Evolutionary conservation across 2,888 invertebrate genomes (phyloP).

Genomic region (Brachypterus glaber): DNA sequence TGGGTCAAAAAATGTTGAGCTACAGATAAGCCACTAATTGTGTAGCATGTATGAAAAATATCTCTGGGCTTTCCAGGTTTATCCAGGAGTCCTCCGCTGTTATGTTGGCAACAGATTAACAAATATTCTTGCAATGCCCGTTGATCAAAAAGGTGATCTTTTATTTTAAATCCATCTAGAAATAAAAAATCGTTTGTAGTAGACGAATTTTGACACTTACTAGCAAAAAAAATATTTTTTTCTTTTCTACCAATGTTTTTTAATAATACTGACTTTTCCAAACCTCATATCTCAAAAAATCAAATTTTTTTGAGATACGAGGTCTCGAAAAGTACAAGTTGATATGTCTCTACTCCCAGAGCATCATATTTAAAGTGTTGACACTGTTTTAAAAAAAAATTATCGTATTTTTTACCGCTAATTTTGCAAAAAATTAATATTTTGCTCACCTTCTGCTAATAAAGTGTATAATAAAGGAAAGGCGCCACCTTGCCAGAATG

Average conservation of each 20-base stretch:
- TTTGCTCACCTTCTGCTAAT: slow-evolving; percentile 45
- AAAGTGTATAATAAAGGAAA: slow-evolving; percentile 80
- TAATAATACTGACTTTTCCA: too few relatives aligned
- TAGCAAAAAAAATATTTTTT: slow-evolving; percentile 1
- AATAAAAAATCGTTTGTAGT: slow-evolving; percentile 15
- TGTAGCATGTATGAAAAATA: slow-evolving; percentile 96
- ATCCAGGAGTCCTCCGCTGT: slow-evolving; percentile 83
- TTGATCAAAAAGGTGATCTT: slow-evolving; percentile 72
- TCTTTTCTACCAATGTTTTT: too few relatives aligned
- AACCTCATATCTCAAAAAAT: too few relatives aligned
- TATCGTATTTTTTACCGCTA: too few relatives aligned
- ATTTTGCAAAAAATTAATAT: neutral
- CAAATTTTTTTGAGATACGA: too few relatives aligned
- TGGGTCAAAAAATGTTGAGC: slow-evolving; percentile 62
- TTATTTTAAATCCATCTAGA: too few relatives aligned
- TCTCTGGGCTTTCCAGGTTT: slow-evolving; percentile 91
- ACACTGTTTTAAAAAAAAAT: too few relatives aligned
- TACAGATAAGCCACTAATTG: slow-evolving; percentile 86
- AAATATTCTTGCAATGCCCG: slow-evolving; percentile 91
- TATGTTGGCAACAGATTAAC: slow-evolving; percentile 82
- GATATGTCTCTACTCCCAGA: too few relatives aligned
- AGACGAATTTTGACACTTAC: neutral
- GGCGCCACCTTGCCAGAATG: slow-evolving; percentile 96
- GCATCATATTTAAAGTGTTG: too few relatives aligned
- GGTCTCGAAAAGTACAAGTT: too few relatives aligned